Base-by-base conservation (phyloP, 2,113 vertebrate genomes). In the Petromus typicus region DNA sequence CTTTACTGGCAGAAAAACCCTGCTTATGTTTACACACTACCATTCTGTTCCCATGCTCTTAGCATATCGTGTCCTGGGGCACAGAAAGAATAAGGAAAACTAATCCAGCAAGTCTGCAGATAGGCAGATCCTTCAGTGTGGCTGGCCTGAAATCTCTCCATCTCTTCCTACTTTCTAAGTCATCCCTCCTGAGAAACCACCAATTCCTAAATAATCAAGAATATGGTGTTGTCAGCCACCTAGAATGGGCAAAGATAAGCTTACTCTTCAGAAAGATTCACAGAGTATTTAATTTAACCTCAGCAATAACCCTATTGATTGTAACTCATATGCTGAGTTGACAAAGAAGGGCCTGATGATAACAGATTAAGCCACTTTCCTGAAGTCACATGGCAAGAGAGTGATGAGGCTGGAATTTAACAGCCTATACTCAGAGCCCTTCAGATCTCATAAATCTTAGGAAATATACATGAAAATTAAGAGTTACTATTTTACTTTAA, bases 331-430 rank as follows among this genome's bases (percentile, higher is more conserved):
- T 79, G 8, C 11, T 17, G 30, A 59, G 37, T 54, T 14, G 22
- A 78, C 63, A 43, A 69, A n/a, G 71, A 63, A 94, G 25, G 22
- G 96, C 93, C 87, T 88, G 90, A 90, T 32, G 34, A 92, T 57
- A 30, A 69, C 0, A 34, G 45, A 94, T 27, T 90, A 82, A 82
- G 92, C 71, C 63, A 69, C 37, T 85, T 91, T 1, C 57, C 76
- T 48, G 1, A 69, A 89, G 48, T 83, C 22, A 79, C 63, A 87
- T 3, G 81, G 82, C 56, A 88, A 32, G 37, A 79, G 6, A 76
- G 9, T 85, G n/a, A 76, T 18, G 25, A 69, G 85, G 48, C 17
- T 80, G 5, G 17, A 37, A 81, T 40, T n/a, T 34, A 67, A 73
- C 14, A n/a, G 5, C 66, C 81, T 90, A 66, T 92, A 63, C 27